Evolutionary conservation across 1,140 invertebrate species (phyloP).

Genomic region (Odontomachus brunneus): DNA sequence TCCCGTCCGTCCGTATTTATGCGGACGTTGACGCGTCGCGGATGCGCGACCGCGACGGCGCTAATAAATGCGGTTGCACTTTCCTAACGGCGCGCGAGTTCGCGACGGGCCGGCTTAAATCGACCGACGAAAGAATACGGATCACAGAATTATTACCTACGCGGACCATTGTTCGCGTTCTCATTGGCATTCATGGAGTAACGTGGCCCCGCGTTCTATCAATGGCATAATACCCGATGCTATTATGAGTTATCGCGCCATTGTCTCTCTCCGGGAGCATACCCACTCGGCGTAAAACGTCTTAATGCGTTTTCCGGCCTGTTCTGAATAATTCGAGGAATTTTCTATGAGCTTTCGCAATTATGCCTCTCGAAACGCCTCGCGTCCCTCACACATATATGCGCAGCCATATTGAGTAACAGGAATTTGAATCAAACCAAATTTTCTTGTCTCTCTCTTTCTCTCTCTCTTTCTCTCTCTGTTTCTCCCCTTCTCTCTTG

Average conservation of each 20-base stretch:
- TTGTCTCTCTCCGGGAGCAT: conserved; percentile 68
- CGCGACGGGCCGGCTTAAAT: conserved; percentile 66
- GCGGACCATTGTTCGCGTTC: conserved; percentile 73
- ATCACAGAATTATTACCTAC: conserved; percentile 75
- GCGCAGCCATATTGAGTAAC: too few relatives aligned
- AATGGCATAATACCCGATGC: conserved; percentile 76
- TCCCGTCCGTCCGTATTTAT: conserved; percentile 48
- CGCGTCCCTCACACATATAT: too few relatives aligned
- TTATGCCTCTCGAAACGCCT: not conserved
- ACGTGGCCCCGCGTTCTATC: conserved; percentile 72
- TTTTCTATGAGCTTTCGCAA: conserved; percentile 15
- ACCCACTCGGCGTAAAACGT: conserved; percentile 53
- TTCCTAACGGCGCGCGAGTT: conserved; percentile 42
- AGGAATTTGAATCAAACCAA: not conserved
- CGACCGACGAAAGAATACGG: conserved; percentile 70
- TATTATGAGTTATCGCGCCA: conserved; percentile 80
- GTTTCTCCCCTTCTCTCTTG: too few relatives aligned
- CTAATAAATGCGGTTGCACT: conserved; percentile 61
- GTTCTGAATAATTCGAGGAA: conserved; percentile 43
- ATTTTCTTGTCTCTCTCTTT: not conserved
- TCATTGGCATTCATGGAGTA: conserved; percentile 77
- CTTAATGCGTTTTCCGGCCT: conserved; percentile 53
- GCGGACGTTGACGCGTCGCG: conserved; percentile 51
- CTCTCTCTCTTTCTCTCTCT: too few relatives aligned
- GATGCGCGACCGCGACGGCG: conserved; percentile 23